These are phyloP conservation scores for Papilio gigon DNA, from an alignment of 2,888 invertebrate species.

Conservation along the genomic window DNA sequence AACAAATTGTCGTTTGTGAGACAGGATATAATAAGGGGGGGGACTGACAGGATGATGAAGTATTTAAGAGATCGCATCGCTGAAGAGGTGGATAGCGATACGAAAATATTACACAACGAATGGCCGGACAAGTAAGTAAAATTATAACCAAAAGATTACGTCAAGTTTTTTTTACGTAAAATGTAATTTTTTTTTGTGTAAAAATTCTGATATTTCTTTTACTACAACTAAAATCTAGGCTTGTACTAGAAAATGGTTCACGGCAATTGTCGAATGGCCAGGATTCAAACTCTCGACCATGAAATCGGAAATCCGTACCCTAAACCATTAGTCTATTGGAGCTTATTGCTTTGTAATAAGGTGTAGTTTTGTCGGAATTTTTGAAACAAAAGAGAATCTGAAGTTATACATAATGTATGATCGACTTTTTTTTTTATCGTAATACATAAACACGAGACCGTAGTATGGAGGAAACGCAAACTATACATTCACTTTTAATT, in stretches of 20 bases:
- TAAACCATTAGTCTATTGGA: too few relatives aligned
- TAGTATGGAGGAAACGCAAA: neutral
- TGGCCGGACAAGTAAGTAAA: slow-evolving; percentile 82
- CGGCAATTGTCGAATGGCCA: too few relatives aligned
- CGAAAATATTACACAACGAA: slow-evolving; percentile 59
- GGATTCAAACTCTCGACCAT: too few relatives aligned
- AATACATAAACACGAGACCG: neutral
- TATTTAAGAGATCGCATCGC: slow-evolving; percentile 86
- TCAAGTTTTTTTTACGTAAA: too few relatives aligned
- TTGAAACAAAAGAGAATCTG: too few relatives aligned
- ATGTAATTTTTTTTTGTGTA: too few relatives aligned
- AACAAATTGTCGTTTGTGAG: slow-evolving; percentile 92
- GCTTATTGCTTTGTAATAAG: too few relatives aligned
- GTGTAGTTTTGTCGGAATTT: too few relatives aligned
- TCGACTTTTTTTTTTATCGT: neutral
- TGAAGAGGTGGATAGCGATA: slow-evolving; percentile 70
- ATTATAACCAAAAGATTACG: neutral
- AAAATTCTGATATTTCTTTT: neutral
- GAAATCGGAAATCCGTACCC: too few relatives aligned
- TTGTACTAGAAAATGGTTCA: too few relatives aligned
- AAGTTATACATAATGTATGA: neutral
- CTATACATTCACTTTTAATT: neutral
- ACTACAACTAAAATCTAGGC: neutral
- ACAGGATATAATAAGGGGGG: slow-evolving; percentile 91
- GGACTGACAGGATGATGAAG: slow-evolving; percentile 91